A percentile compares a stretch with the other conserved stretches of the same genome.
phyloP scores from a whole-genome alignment of 2,888 invertebrate species.

The Epinotia demarniana region DNA sequence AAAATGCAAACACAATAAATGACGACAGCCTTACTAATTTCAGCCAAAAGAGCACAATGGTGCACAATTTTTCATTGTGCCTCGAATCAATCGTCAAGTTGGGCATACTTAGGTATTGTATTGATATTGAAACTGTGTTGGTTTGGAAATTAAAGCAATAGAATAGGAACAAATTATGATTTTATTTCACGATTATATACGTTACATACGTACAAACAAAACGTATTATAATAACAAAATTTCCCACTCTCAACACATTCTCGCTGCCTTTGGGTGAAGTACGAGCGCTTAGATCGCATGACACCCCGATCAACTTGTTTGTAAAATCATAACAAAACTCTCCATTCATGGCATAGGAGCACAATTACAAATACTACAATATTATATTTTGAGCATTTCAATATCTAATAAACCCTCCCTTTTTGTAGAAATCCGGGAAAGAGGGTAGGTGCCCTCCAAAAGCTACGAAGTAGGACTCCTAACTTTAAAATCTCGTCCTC shows the following conservation, averaged over 20 bases:
- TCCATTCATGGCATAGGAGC: not conserved
- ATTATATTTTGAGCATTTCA: not conserved
- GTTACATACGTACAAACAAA: not conserved
- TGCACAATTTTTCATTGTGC: not conserved
- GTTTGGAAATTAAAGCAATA: not conserved
- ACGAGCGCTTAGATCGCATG: no score
- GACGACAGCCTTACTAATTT: not conserved
- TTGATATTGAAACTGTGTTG: no score
- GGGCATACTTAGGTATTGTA: not conserved
- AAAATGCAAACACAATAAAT: not conserved
- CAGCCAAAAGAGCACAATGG: not conserved
- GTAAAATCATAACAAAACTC: no score
- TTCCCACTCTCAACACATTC: no score
- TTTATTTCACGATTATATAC: not conserved
- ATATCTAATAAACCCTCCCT: not conserved
- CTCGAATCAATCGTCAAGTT: not conserved
- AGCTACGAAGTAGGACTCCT: not conserved
- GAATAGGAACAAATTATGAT: not conserved
- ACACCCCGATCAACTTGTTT: no score
- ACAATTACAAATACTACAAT: not conserved
- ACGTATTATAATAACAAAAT: not conserved
- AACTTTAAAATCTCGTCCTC: not conserved
- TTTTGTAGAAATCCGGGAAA: not conserved
- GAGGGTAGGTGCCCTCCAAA: not conserved
- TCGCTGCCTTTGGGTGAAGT: no score